These are phyloP conservation scores for Polyommatus icarus DNA, from an alignment of 2,888 invertebrate species.

Conservation along the genomic window DNA sequence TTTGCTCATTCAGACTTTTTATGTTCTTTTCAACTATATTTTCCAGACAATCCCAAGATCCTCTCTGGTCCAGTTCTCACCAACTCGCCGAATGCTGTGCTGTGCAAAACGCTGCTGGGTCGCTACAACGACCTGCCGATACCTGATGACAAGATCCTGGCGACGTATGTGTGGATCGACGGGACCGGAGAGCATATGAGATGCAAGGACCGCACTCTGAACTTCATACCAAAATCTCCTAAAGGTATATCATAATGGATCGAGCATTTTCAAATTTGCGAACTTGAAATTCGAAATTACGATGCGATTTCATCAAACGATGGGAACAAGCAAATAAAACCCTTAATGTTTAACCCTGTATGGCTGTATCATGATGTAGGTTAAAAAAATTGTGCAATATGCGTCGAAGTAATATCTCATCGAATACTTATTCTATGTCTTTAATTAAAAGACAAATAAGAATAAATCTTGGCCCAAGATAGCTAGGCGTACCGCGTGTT, in stretches of 20 bases:
- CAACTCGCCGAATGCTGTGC: slow-evolving; percentile 89
- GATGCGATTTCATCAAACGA: no score
- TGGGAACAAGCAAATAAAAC: no score
- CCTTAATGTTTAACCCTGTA: no score
- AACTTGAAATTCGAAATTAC: no score
- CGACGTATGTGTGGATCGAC: slow-evolving; percentile 96
- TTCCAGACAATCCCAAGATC: slow-evolving; percentile 71
- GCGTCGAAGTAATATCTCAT: no score
- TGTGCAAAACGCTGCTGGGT: slow-evolving; percentile 86
- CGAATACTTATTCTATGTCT: no score
- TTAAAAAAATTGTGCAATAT: no score
- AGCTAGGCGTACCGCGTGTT: no score
- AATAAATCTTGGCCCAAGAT: no score
- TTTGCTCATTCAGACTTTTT: background rate
- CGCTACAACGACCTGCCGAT: slow-evolving; percentile 89
- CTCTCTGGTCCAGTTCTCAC: slow-evolving; percentile 71
- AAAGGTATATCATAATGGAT: slow-evolving; percentile 78
- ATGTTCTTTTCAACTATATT: background rate
- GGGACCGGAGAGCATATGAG: slow-evolving; percentile 93
- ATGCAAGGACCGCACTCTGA: slow-evolving; percentile 92
- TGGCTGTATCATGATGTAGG: no score
- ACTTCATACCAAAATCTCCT: slow-evolving; percentile 87
- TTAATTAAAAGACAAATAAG: no score
- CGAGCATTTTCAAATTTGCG: no score
- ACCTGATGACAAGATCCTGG: slow-evolving; percentile 88